Evolutionary conservation across 2,113 vertebrate genomes (phyloP).

Genomic region (Apteryx mantelli): DNA sequence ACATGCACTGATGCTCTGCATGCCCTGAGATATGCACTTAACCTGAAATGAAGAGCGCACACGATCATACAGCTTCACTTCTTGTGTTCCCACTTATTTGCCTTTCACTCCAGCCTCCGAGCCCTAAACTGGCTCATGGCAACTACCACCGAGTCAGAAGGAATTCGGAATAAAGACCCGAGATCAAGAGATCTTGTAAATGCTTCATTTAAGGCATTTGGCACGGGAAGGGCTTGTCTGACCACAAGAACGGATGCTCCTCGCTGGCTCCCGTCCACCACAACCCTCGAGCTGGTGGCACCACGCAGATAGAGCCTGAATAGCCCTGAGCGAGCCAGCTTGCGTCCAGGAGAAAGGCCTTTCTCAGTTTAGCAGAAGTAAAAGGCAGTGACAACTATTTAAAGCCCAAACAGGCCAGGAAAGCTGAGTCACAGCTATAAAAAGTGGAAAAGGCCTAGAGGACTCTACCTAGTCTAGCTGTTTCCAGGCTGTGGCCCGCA

Average conservation of each 20-base stretch:
- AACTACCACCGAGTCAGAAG: neutral
- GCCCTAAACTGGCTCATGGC: neutral
- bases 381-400: neutral
- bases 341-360: neutral
- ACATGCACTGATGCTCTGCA: neutral
- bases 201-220: neutral
- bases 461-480: neutral
- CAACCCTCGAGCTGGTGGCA: neutral
- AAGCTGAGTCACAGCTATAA: neutral
- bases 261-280: neutral
- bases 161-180: neutral
- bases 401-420: neutral
- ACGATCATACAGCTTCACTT: neutral
- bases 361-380: neutral
- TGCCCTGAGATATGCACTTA: neutral
- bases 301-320: neutral
- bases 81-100: neutral
- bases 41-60: fast-evolving
- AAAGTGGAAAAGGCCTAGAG: neutral
- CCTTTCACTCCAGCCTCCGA: neutral
- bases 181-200: neutral
- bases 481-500: neutral
- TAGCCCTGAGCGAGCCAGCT: neutral
- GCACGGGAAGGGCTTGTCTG: neutral
- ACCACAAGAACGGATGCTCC: neutral